These are phyloP conservation scores for Parambassis ranga DNA, from an alignment of 2,797 vertebrate genomes.

Conservation along the genomic window DNA sequence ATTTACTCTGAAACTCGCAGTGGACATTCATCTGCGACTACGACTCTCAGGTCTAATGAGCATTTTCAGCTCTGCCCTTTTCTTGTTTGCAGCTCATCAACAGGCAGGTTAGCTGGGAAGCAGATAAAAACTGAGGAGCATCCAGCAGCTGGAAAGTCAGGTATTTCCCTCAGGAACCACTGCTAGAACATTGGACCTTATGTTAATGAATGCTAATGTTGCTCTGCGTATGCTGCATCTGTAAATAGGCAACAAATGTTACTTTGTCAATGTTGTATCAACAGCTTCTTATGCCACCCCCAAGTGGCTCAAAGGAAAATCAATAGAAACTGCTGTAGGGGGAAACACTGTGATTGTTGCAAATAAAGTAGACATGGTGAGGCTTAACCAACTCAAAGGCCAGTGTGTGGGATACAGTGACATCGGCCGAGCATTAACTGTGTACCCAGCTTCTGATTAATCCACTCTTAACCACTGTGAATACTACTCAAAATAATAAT, in stretches of 20 bases:
- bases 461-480: no score
- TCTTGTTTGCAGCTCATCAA: neutral
- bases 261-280: neutral
- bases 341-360: neutral
- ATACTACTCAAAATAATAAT: no score
- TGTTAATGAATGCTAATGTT: constrained; percentile 8
- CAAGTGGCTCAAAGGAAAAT: neutral
- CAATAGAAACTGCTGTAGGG: neutral
- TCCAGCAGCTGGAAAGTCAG: neutral
- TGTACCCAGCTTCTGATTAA: no score
- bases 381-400: no score
- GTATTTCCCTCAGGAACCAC: neutral
- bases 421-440: no score
- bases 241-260: neutral
- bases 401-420: no score
- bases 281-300: neutral
- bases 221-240: neutral
- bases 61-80: neutral
- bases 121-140: neutral
- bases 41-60: neutral
- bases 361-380: no score
- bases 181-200: neutral
- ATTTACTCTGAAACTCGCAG: no score
- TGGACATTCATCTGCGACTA: no score
- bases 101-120: neutral